Conservation (phyloP, 1,140 invertebrate genomes). For the Brachionus rubens region DNA sequence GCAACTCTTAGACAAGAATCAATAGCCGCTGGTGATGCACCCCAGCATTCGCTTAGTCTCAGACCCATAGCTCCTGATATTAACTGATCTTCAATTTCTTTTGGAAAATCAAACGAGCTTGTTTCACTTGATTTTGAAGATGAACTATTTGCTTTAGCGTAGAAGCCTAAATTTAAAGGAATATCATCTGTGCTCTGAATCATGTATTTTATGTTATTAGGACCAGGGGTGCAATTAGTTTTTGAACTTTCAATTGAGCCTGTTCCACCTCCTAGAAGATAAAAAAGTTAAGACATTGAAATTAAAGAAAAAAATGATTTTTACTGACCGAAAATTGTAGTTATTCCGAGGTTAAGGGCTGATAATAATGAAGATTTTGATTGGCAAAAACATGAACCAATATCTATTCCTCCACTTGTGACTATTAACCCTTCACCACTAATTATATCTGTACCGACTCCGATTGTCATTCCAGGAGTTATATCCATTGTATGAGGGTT, state of each 20-base stretch:
- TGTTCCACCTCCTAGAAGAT: conserved; percentile 55
- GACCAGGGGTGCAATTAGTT: conserved; percentile 59
- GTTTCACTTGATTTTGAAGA: conserved; percentile 49
- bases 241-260: conserved; percentile 58
- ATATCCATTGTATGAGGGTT: conserved; percentile 58
- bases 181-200: conserved; percentile 58
- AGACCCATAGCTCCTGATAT: conserved; percentile 58
- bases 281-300: not conserved
- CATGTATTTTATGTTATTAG: conserved; percentile 58
- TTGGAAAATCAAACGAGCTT: conserved; percentile 36
- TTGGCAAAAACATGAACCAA: conserved; percentile 60
- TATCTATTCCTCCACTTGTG: conserved; percentile 55
- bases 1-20: conserved; percentile 57
- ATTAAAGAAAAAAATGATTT: not conserved
- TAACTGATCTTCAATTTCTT: conserved; percentile 57
- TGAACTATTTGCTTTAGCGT: conserved; percentile 58
- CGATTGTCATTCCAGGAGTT: conserved; percentile 53
- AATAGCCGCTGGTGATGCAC: conserved; percentile 58
- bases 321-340: conserved; percentile 54
- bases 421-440: conserved; percentile 58
- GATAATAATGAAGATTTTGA: conserved; percentile 50
- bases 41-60: conserved; percentile 60
- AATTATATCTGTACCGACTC: conserved; percentile 58
- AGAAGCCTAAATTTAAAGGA: conserved; percentile 60
- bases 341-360: conserved; percentile 57